Base-by-base conservation (phyloP, 2,888 invertebrate genomes). In the Azorinus chamasolen region DNA sequence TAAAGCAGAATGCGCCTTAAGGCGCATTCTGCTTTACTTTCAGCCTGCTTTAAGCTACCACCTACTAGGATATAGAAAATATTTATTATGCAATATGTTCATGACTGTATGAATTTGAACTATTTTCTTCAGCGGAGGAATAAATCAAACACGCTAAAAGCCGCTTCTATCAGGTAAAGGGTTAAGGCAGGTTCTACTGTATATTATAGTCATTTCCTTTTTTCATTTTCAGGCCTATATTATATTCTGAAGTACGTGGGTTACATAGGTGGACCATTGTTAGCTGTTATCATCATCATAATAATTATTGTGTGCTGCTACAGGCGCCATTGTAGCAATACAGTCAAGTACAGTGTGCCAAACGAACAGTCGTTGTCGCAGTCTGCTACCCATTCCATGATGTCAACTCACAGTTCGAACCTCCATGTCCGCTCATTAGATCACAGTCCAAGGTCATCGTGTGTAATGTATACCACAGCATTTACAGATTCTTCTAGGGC, bases 381-480 rank as follows among this genome's bases (percentile, higher is more conserved):
- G n/a, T 74, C 80, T 10, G 61, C 72, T 46, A 78, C 81, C 27
- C 81, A 72, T 37, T 81, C 78, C 18, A 37, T 84, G 65, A 64
- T 77, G 48, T 77, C 86, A 50, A 83, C 79, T n/a, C 78, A 84
- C 51, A 83, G 86, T 57, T 78, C 81, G 12, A 78, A 61, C 59
- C 43, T 78, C 8, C 72, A 68, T 27, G 64, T 81, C 12, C 63
- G 78, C 16, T 69, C 81, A 64, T 25, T 85, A 50, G 87, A 87
- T 18, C 83, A 77, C 39, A 84, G 87, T 74, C 85, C 85, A 16
- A 76, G 87, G 46, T 83, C 88, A n/a, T 88, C 89, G 27, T 84
- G 87, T 45, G 83, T 89, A 58, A 85, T 90, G 79, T 88, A 89
- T 41, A 90, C 84, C 20, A 86, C 86, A 14, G 83, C 84, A 32